Base-by-base conservation (phyloP, 1,140 invertebrate species). In the Pogonomyrmex barbatus region DNA sequence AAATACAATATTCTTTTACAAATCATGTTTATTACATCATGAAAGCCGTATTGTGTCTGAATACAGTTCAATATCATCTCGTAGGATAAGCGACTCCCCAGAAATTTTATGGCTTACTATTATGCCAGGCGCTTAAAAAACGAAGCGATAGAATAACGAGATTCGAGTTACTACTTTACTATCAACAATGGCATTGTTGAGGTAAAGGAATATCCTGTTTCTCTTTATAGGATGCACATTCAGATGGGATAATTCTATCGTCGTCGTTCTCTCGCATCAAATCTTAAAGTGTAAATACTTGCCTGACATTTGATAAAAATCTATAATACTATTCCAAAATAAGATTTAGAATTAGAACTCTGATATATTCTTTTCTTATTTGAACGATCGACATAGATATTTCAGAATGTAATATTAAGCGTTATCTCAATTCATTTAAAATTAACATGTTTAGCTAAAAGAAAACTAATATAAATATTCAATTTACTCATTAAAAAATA, bases 141-240 rank as follows among this genome's bases (percentile, higher is more conserved):
- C 39, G 12, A 81, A 56, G 14, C 9, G 12, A 30, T 4, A n/a
- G 36, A 79, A 12, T 45, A n/a, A 52, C 2, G 14, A 56, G 1
- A 4, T 17, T 56, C 39, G 14, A 14, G 4, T 81, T 81, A 58
- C 45, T 30, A 30, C 56, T 77, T 77, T 62, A 77, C 12, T 68
- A 67, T 63, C 42, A 10, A 12, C 17, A 50, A 39, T 70, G 8
- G 4, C 24, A 81, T 81, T 81, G 39, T 70, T 65, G 4, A 78
- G 42, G 75, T 33, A 77, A 54, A 68, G 36, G 10, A 54, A 52
- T 79, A 68, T 42, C n/a, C 36, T n/a, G 62, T 79, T 79, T 42
- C 47, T 79, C 33, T 52, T 78, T 67, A 79, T 79, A n/a, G 30
- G 36, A 67, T 42, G 62, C 12, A 67, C 47, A 47, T 47, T 50